These are phyloP conservation scores for Rhabdophis nuchalis DNA, from an alignment of 2,797 vertebrate species.

Conservation along the genomic window DNA sequence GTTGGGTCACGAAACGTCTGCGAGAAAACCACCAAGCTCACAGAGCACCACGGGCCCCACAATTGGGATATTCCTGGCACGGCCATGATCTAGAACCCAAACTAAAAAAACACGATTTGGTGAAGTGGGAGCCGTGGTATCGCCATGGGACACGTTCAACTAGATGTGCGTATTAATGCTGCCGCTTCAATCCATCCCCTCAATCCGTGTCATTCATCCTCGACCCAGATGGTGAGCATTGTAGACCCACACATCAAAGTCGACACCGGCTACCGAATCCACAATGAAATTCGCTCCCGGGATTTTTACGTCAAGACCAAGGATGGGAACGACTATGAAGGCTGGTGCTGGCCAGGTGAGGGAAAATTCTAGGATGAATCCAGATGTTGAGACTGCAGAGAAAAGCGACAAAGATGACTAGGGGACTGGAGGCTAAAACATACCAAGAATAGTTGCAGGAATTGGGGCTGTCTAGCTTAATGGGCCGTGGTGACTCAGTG, in stretches of 20 bases:
- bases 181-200: not conserved
- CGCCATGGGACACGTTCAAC: too few species aligned
- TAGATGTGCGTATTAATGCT: not conserved
- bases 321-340: slow-evolving; percentile 88
- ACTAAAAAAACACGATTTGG: too few species aligned
- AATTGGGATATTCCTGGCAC: not conserved
- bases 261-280: slow-evolving; percentile 83
- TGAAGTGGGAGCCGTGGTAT: not conserved
- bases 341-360: slow-evolving; percentile 95
- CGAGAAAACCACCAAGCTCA: not conserved
- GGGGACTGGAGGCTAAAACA: too few species aligned
- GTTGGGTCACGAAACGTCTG: too few species aligned
- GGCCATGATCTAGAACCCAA: not conserved
- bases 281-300: slow-evolving; percentile 78
- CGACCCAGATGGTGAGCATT: slow-evolving; percentile 85
- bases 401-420: too few species aligned
- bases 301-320: slow-evolving; percentile 86
- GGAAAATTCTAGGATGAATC: too few species aligned
- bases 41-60: not conserved
- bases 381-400: too few species aligned
- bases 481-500: too few species aligned
- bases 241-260: slow-evolving; percentile 96
- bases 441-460: too few species aligned
- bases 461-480: too few species aligned
- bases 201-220: fast-evolving